Base-by-base conservation (phyloP, 2,797 vertebrate genomes). In the Gadopsis bispinosus region DNA sequence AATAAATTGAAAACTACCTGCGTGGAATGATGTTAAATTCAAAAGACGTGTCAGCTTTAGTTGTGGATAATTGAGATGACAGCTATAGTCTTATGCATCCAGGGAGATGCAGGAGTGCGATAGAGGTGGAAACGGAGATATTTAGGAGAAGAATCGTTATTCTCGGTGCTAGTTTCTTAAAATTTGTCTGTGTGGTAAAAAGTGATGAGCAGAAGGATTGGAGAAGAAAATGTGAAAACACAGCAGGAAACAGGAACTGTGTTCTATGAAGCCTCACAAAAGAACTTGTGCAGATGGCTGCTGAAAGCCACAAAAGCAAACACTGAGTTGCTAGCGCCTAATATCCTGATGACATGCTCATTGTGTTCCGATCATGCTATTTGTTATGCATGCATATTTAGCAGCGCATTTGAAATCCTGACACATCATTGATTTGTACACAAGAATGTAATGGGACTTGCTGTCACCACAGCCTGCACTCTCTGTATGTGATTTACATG, bases 321-420 rank as follows among this genome's bases (percentile, higher is more conserved):
- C 29, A 54, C 69, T 67, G 70, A 50, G 53, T 58, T 53, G 51
- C 71, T 35, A 55, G 72, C 61, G 35, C 74, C 75, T 83, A 77
- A 90, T 88, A 86, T 87, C 89, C 86, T 58, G 4, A 79, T 83
- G 89, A 79, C 77, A 71, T 80, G 78, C 83, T 72, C 87, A 75
- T 87, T 90, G 88, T 87, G 87, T 84, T 86, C 83, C 20, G 60
- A 86, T 81, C 73, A 61, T 71, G 81, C 74, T 72, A 51, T 86
- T 91, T 91, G 85, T 87, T 80, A 83, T 83, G 81, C 79, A 68
- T 76, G 90, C 85, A 86, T 90, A 89, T 92, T 93, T 88, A 88
- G 83, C 88, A 26, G 78, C 6, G 75, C 82, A 87, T 89, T 77
- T 80, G 51, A 81, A 89, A 80, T 37, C 54, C 65, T 54, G 88